phyloP scores from a whole-genome alignment of 2,888 invertebrate genomes.

The Pyrrhia umbra region DNA sequence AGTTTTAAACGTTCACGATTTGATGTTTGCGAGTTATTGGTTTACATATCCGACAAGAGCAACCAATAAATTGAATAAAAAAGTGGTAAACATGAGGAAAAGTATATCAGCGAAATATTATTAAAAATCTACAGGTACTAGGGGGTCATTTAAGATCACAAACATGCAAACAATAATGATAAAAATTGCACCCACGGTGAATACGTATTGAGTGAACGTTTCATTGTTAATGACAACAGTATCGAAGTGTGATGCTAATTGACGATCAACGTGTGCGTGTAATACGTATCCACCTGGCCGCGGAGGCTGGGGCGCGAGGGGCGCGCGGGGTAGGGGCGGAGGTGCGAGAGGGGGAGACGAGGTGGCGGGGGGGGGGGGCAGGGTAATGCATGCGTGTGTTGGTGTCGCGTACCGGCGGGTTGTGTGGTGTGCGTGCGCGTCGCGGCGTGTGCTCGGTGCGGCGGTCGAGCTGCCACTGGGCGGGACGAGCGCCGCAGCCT shows the following conservation, averaged over 20 bases:
- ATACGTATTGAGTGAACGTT: conserved; percentile 63
- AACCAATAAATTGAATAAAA: conserved; percentile 18
- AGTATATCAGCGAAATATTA: conserved; percentile 16
- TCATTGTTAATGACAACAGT: conserved; percentile 52
- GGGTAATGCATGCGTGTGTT: conserved; percentile 79
- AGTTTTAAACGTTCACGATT: conserved; percentile 38
- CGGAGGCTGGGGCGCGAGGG: conserved; percentile 39
- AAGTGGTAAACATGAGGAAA: conserved; percentile 19
- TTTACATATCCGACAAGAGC: conserved; percentile 47
- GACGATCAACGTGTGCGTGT: conserved; percentile 69
- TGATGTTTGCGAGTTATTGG: conserved; percentile 49
- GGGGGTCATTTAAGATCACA: conserved; percentile 25
- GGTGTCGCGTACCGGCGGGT: conserved; percentile 88
- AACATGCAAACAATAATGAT: conserved; percentile 59
- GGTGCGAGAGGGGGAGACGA: conserved; percentile 35
- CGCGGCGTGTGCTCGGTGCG: conserved; percentile 87
- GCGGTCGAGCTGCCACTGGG: conserved; percentile 86
- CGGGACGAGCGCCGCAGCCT: conserved; percentile 78
- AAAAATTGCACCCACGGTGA: conserved; percentile 54
- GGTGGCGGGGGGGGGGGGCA: conserved; percentile 44
- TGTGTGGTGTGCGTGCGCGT: conserved; percentile 80
- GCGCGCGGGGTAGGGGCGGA: conserved; percentile 46
- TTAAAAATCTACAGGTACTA: conserved; percentile 26
- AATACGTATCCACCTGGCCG: conserved; percentile 80
- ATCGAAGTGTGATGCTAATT: conserved; percentile 60